phyloP scores from a whole-genome alignment of 2,113 vertebrate genomes.

The Choloepus hoffmanni region DNA sequence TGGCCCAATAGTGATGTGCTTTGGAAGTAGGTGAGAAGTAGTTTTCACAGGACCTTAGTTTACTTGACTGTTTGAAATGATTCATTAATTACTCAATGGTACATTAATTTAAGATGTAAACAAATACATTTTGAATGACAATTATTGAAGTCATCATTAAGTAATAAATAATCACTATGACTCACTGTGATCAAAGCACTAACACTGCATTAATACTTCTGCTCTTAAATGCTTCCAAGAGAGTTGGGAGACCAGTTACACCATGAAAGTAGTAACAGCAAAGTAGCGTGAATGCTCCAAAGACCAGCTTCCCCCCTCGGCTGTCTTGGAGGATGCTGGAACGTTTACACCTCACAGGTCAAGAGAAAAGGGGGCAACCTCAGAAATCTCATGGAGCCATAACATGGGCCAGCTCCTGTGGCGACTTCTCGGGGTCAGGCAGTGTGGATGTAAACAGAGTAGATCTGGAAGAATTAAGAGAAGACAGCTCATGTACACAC shows the following conservation, averaged over 20 bases:
- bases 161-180: neutral
- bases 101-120: neutral
- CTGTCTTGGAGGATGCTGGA: neutral
- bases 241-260: too few species aligned
- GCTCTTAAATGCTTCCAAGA: neutral
- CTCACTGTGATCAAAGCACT: neutral
- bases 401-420: too few species aligned
- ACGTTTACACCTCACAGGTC: neutral
- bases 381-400: neutral
- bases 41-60: neutral
- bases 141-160: neutral
- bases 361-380: neutral
- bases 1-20: neutral
- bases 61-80: neutral
- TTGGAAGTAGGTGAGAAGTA: neutral
- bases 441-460: rapidly evolving
- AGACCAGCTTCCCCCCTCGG: too few species aligned
- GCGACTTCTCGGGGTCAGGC: neutral
- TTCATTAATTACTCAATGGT: neutral
- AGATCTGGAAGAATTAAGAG: neutral
- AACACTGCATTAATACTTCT: neutral
- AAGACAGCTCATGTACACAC: rapidly evolving
- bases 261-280: neutral
- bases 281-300: rapidly evolving
- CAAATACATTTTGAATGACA: neutral